phyloP scores from a whole-genome alignment of 2,888 invertebrate species.

The Polia nebulosa region DNA sequence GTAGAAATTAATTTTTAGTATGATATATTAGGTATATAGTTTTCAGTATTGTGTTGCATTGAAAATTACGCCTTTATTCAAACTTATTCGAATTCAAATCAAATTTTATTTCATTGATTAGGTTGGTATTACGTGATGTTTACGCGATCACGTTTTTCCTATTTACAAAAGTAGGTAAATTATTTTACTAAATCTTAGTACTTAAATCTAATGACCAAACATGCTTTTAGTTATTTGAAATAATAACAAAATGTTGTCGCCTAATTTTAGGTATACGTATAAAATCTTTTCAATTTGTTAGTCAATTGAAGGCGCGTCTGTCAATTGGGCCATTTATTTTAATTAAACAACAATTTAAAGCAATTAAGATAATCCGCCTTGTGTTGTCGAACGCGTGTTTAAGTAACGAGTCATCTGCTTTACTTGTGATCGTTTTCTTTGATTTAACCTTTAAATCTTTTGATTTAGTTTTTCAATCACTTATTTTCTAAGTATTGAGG shows the following conservation, averaged over 20 bases:
- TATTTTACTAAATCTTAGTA: neutral
- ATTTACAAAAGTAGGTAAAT: neutral
- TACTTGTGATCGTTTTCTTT: conserved; percentile 3
- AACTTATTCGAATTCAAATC: neutral
- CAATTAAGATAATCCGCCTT: conserved; percentile 62
- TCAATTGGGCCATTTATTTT: conserved; percentile 61
- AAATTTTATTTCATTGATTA: neutral
- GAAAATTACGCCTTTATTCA: conserved; percentile 8
- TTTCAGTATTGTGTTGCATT: neutral
- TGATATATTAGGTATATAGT: neutral
- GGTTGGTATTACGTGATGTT: neutral
- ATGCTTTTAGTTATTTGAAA: neutral
- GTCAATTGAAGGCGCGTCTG: conserved; percentile 61
- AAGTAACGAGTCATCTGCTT: conserved; percentile 27
- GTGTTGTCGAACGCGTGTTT: conserved; percentile 24
- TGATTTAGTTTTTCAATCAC: neutral
- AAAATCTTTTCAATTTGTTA: conserved; percentile 56
- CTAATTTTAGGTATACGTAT: conserved; percentile 28
- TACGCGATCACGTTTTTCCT: neutral
- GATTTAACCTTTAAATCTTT: neutral
- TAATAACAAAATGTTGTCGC: neutral
- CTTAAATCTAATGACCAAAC: neutral
- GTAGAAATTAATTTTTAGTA: conserved; percentile 26
- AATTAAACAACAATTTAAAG: conserved; percentile 65
- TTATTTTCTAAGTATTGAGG: neutral